A percentile compares a stretch with the other conserved stretches of the same genome.
Evolutionary conservation across 2,797 vertebrate species (phyloP).

Genomic region (Paratrypauchen microcephalus): DNA sequence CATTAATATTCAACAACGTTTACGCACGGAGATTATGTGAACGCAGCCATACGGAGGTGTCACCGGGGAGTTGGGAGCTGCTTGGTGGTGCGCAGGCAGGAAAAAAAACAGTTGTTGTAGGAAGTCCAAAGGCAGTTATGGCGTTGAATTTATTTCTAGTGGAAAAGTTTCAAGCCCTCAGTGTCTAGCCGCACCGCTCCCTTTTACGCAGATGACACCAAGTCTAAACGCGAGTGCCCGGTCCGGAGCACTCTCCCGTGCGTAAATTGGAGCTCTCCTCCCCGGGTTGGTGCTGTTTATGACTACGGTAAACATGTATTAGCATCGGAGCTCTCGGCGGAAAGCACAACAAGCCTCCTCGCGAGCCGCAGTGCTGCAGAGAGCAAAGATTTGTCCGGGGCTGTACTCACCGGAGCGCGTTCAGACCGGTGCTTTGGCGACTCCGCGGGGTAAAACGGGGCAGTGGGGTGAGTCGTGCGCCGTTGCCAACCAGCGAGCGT

Average conservation of each 20-base stretch:
- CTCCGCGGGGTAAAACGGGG: slow-evolving; percentile 56
- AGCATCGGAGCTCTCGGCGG: slow-evolving; percentile 47
- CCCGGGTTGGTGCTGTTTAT: slow-evolving; percentile 40
- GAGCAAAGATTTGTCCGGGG: slow-evolving; percentile 63
- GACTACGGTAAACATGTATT: slow-evolving; percentile 52
- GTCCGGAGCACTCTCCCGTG: slow-evolving; percentile 21
- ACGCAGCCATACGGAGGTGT: slow-evolving; percentile 2
- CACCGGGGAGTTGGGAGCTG: slow-evolving; percentile 26
- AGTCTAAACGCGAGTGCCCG: slow-evolving; percentile 39
- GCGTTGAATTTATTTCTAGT: slow-evolving; percentile 73
- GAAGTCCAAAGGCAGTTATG: slow-evolving; percentile 64
- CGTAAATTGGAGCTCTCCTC: slow-evolving; percentile 16
- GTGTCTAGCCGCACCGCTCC: slow-evolving; percentile 72
- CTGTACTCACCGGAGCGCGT: slow-evolving; percentile 70
- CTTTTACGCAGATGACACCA: slow-evolving; percentile 56
- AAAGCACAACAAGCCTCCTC: slow-evolving; percentile 57
- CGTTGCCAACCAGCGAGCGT: slow-evolving; percentile 49
- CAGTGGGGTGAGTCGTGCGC: slow-evolving; percentile 55
- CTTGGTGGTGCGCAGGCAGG: slow-evolving; percentile 11
- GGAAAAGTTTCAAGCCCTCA: slow-evolving; percentile 78
- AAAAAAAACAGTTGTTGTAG: slow-evolving; percentile 35
- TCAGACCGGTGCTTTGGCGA: slow-evolving; percentile 30
- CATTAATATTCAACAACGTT: slow-evolving; percentile 41
- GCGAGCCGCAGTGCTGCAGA: slow-evolving; percentile 74
- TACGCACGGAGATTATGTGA: slow-evolving; percentile 12